phyloP scores from a whole-genome alignment of 2,113 vertebrate genomes.

The Craseonycteris thonglongyai region DNA sequence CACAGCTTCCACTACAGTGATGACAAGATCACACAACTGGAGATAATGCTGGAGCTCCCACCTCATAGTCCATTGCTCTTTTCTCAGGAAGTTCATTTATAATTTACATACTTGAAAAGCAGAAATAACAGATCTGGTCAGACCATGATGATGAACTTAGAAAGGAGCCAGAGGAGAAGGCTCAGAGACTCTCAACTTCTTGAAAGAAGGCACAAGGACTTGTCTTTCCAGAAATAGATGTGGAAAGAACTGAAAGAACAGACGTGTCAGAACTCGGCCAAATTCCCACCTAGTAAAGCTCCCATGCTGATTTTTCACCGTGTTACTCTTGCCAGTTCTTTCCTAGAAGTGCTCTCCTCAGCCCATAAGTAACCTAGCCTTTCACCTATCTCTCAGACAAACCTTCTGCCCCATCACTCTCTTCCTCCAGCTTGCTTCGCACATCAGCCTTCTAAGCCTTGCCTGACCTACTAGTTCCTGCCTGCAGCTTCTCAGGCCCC shows the following conservation, averaged over 20 bases:
- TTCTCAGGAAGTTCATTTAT: neutral
- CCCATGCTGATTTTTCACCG: neutral
- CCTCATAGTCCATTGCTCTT: neutral
- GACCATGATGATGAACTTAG: neutral
- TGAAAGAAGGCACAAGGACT: neutral
- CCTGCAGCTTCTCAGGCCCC: neutral
- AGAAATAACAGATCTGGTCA: neutral
- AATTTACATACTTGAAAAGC: neutral
- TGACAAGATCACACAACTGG: neutral
- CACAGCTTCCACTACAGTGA: neutral
- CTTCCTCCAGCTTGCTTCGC: neutral
- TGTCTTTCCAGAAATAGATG: neutral
- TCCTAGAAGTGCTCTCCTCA: neutral
- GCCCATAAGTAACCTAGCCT: neutral
- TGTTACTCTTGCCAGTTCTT: neutral
- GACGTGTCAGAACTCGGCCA: neutral
- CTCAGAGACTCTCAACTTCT: neutral
- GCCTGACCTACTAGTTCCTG: neutral
- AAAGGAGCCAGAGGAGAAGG: neutral
- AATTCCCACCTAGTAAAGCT: neutral
- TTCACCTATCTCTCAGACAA: neutral
- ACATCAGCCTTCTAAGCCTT: neutral
- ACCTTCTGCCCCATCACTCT: neutral
- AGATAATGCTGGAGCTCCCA: neutral
- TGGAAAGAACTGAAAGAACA: neutral